Base-by-base conservation (phyloP, 2,113 vertebrate genomes). In the Mystacornis crossleyi region DNA sequence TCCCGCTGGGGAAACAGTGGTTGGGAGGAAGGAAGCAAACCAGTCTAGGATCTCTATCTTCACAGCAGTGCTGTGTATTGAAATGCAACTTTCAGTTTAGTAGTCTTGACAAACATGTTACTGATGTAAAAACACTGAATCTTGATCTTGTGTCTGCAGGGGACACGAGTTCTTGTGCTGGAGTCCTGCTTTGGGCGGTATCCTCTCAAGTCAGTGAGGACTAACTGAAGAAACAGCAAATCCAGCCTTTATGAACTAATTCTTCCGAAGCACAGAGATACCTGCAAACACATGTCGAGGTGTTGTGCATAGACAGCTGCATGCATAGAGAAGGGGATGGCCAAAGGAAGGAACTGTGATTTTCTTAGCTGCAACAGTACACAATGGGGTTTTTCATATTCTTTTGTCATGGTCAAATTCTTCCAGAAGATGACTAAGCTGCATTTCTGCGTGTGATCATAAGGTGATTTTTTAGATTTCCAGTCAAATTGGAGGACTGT, bases 11-110 rank as follows among this genome's bases (percentile, higher is more conserved):
- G 66, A 86, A 75, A 19, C 21, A 31, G 69, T 78, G 36, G 15
- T 18, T 6, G 12, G 10, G 26, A 81, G 62, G 82, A 87, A 67
- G 77, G 75, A 96, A n/a, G n/a, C n/a, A n/a, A 93, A 31, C 51
- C 45, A 29, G 25, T 31, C 31, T 77, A 64, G 53, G 34, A 61
- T 57, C n/a, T 85, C 29, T 69, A 29, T 88, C 78, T 80, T 94
- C 50, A 65, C 20, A 43, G 18, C 33, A 69, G 8, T 1, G 3
- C 17, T 2, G 3, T 50, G 24, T 89, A 55, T 66, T 81, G 42
- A 80, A 87, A 78, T 64, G 34, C 55, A 74, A 9, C 55, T 95
- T 89, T 78, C 4, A 3, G 12, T 78, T 70, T 43, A 69, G n/a
- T 55, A 29, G 34, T 67, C 81, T 81, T 70, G 26, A 36, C 60